phyloP scores from a whole-genome alignment of 2,797 vertebrate genomes.

The Coracias cyanogaster region DNA sequence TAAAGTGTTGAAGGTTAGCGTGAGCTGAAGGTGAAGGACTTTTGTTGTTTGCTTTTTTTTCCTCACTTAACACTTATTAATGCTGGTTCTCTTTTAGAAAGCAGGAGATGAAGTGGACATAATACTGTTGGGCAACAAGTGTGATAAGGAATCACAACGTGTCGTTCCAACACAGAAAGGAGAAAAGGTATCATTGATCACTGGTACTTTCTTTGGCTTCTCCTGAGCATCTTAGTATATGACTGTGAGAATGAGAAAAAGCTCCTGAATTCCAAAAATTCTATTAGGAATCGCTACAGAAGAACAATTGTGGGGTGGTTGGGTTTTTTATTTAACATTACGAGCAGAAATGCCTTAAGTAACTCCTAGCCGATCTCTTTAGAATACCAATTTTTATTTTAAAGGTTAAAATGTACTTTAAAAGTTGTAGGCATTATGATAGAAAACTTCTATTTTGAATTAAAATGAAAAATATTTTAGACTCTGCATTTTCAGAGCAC shows the following conservation, averaged over 20 bases:
- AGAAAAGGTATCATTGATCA: slow-evolving; percentile 76
- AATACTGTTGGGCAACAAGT: slow-evolving; percentile 81
- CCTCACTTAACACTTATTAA: slow-evolving; percentile 18
- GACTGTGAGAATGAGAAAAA: slow-evolving; percentile 1
- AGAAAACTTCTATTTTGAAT: not conserved
- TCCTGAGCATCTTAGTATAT: not conserved
- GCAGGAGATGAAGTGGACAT: slow-evolving; percentile 77
- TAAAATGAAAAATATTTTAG: not conserved
- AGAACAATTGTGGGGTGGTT: not conserved
- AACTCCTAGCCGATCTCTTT: not conserved
- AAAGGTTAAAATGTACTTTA: not conserved
- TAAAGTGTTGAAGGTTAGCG: not conserved
- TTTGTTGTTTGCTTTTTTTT: not conserved
- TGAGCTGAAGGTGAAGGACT: slow-evolving; percentile 5
- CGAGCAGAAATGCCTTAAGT: not conserved
- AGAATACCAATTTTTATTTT: not conserved
- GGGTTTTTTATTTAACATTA: not conserved
- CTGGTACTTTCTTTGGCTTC: slow-evolving; percentile 1
- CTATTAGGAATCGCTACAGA: not conserved
- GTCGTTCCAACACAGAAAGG: slow-evolving; percentile 77
- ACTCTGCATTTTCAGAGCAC: not conserved
- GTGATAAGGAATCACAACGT: slow-evolving; percentile 78
- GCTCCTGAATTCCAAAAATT: not conserved
- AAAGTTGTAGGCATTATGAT: not conserved
- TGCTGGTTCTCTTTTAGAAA: slow-evolving; percentile 73